Evolutionary conservation across 2,113 vertebrate genomes (phyloP), one percentile per base, ranked within the genome.

Genomic region (Eublepharis macularius): DNA sequence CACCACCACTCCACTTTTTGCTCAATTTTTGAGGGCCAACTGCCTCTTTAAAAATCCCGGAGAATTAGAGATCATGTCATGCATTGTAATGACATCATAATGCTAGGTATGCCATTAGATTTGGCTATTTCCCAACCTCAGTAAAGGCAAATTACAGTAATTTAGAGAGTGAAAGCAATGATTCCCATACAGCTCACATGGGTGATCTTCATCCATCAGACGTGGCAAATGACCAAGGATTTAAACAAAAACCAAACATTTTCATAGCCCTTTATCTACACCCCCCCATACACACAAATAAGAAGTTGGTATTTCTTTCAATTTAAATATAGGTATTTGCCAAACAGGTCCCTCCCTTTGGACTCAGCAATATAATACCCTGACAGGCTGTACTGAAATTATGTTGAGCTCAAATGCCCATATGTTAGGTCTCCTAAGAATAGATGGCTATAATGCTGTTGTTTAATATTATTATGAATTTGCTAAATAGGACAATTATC

Each of bases 401-500:
- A 41, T 24, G 43, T 24, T 49, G n/a, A 87, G 45, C 12, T 29
- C 36, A 86, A 36, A 70, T 63, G 21, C 41, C 21, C 70, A 41
- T 26, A 72, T 47, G 5, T 41, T 66, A 57, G 81, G 14, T 19
- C 47, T 36, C 66, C 32, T 41, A 10, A 74, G 21, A 7, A 34
- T 17, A 41, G 16, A 9, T 41, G 78, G 29, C 24, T 39, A 34
- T 60, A 47, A 83, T 34, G 66, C 60, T 45, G 41, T 21, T 75
- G 8, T 39, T 60, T 75, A 29, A 72, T 79, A 83, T 86, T 90
- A 73, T 80, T 4, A 83, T 77, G 66, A 65, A 83, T 77, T 83
- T 85, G 17, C 49, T 81, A 85, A 85, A 90, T 69, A 32, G 85
- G 43, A 79, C 29, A 76, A 57, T 83, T 85, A 69, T 82, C n/a